These are phyloP conservation scores for Clarias pachynema DNA, from an alignment of 2,797 vertebrate species.

Conservation along the genomic window DNA sequence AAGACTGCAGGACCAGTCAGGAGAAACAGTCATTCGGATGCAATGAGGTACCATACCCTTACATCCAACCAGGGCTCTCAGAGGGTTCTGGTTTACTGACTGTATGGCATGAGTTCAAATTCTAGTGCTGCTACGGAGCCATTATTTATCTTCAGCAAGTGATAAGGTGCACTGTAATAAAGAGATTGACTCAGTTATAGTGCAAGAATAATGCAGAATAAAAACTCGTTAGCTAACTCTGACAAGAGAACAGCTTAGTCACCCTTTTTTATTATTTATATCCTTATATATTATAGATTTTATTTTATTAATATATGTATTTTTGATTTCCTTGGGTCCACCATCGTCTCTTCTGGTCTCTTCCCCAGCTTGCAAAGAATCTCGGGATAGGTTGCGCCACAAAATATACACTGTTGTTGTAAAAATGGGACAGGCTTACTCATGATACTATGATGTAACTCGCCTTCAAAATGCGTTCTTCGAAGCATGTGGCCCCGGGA, in stretches of 20 bases:
- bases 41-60: slow-evolving; percentile 61
- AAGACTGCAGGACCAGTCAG: slow-evolving; percentile 64
- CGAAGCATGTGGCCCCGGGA: too few relatives aligned
- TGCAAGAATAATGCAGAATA: not conserved
- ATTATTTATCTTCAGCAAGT: not conserved
- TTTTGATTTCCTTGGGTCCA: too few relatives aligned
- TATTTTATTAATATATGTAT: too few relatives aligned
- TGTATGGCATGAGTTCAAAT: not conserved
- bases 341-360: too few relatives aligned
- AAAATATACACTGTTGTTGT: too few relatives aligned
- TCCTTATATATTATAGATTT: too few relatives aligned
- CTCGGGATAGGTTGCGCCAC: too few relatives aligned
- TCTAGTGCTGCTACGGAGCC: not conserved
- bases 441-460: too few relatives aligned
- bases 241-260: not conserved
- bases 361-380: too few relatives aligned
- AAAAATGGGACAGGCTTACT: too few relatives aligned
- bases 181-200: not conserved
- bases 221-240: not conserved
- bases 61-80: slow-evolving; percentile 65
- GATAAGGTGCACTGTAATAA: not conserved
- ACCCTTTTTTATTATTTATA: too few relatives aligned
- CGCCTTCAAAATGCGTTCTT: too few relatives aligned
- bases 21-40: slow-evolving; percentile 65
- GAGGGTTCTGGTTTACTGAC: slow-evolving; percentile 48